These are phyloP conservation scores for Sisor rabdophorus DNA, from an alignment of 2,113 vertebrate species.

Conservation along the genomic window DNA sequence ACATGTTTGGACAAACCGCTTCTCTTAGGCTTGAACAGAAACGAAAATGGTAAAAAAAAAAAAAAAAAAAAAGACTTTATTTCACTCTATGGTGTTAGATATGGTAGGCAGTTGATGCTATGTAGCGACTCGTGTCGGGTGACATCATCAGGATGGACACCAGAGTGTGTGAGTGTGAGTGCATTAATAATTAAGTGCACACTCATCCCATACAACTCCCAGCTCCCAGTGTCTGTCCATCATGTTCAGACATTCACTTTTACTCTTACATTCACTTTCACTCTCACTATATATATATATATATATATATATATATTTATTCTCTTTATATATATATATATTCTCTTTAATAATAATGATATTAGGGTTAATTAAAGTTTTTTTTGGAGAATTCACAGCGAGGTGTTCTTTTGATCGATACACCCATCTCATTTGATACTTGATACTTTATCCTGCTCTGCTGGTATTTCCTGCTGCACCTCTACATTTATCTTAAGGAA, in stretches of 20 bases:
- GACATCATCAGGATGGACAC: not conserved
- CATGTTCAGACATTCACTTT: not conserved
- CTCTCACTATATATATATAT: no score
- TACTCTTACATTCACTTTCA: no score
- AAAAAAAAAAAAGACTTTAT: not conserved
- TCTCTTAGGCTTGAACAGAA: not conserved
- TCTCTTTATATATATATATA: no score
- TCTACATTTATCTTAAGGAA: no score
- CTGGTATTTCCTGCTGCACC: no score
- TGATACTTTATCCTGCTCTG: no score
- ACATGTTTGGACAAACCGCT: not conserved
- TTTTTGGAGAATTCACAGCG: no score
- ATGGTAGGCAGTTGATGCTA: not conserved
- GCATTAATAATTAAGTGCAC: not conserved
- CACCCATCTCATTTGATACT: no score
- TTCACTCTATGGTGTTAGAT: not conserved
- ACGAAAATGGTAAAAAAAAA: not conserved
- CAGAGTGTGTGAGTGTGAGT: conserved; percentile 4
- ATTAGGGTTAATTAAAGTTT: no score
- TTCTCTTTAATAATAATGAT: no score
- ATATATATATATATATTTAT: no score
- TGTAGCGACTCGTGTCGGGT: not conserved
- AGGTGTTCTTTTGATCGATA: no score
- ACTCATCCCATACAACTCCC: not conserved
- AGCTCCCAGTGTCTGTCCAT: not conserved